Base-by-base conservation (phyloP, 2,888 invertebrate genomes). In the Thymelicus sylvestris region DNA sequence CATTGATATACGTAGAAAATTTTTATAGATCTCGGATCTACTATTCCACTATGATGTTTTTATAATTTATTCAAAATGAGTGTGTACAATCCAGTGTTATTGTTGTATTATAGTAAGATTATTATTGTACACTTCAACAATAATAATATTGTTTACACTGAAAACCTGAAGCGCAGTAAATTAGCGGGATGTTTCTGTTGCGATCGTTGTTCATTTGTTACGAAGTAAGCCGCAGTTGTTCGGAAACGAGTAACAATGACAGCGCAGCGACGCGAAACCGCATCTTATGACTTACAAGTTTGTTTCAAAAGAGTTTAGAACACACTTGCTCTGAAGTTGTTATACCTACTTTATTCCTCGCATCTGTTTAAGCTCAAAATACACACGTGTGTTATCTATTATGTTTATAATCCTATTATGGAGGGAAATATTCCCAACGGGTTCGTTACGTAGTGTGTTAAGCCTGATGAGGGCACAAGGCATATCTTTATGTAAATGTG, bases 231-330 rank as follows among this genome's bases (percentile, higher is more conserved):
- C 83, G 66, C 87, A 89, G 87, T 82, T 88, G 88, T 80, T 80
- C 66, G 31, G 62, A 81, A 86, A 80, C 84, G 84, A 86, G 83
- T 84, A 83, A 85, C 83, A 80, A 86, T 85, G 81, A 81, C 81
- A 79, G 79, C 77, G 77, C 78, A 79, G 79, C 77, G 77, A 78
- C 78, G 75, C 74, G 79, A 74, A 68, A 72, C 66, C 74, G 76
- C 77, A 77, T 78, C 73, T 64, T 50, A 38, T 41, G 44, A 62
- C 50, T 71, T 55, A 62, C 67, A 72, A 75, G 57, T 72, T 72
- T 61, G 57, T 12, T 62, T 31, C 12, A 41, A n/a, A 62, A 47
- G 24, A 24, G 52, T 41, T 48, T 13, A 19, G 1, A 41, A 31
- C 55, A 55, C 10, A 55, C 24, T 55, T 55, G 6, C 6, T 52